Percentiles rank a stretch among this genome's conserved stretches.
Evolutionary conservation across 2,113 vertebrate species (phyloP).

Genomic region (Campylomormyrus numenius): DNA sequence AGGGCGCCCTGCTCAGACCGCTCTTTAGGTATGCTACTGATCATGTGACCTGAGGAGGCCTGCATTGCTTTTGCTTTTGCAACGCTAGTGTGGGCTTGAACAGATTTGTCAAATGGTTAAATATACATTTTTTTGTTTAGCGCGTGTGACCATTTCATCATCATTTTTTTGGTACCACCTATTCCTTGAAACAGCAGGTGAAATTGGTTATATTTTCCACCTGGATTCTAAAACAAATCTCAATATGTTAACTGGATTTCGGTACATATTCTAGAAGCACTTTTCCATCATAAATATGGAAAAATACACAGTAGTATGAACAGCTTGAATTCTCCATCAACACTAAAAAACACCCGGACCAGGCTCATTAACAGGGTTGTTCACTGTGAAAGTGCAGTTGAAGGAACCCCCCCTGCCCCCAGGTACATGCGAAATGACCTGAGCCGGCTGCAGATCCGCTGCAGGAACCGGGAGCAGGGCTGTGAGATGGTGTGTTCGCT

Average conservation of each 20-base stretch:
- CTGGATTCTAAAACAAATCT: background rate
- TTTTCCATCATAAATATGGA: background rate
- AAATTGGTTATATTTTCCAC: background rate
- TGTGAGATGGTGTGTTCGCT: conserved; percentile 76
- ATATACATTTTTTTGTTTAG: background rate
- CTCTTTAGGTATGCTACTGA: conserved; percentile 65
- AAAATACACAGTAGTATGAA: background rate
- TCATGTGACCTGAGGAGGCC: background rate
- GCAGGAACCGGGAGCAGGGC: conserved; percentile 66
- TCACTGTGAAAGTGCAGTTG: background rate
- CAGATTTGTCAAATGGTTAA: background rate
- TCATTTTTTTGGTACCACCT: background rate
- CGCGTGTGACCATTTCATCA: background rate
- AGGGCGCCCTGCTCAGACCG: conserved; percentile 63
- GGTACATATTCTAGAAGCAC: background rate
- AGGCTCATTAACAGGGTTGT: background rate
- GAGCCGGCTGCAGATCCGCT: conserved; percentile 73
- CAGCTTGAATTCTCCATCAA: background rate
- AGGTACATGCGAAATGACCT: conserved; percentile 88
- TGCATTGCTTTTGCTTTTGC: background rate
- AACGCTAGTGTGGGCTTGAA: background rate
- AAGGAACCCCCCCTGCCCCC: background rate
- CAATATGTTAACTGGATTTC: background rate
- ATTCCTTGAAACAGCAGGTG: background rate
- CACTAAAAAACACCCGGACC: background rate